phyloP scores from a whole-genome alignment of 2,888 invertebrate genomes.

The Conchocele bisecta region DNA sequence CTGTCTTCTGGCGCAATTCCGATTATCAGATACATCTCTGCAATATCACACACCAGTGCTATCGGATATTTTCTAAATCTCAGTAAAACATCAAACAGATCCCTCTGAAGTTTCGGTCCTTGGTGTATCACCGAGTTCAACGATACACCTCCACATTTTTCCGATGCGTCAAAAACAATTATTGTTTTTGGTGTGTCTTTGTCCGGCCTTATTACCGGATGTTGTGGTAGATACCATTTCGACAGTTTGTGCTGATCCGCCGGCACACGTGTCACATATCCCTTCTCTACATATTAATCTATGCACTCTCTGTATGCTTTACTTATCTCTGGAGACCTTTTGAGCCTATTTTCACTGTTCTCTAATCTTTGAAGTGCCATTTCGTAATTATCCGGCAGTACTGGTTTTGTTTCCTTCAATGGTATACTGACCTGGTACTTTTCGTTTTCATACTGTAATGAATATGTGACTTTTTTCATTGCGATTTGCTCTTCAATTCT shows the following conservation, averaged over 20 bases:
- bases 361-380: constrained; percentile 14
- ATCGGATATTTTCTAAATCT: constrained; percentile 34
- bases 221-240: constrained; percentile 43
- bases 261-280: constrained; percentile 38
- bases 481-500: not conserved
- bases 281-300: constrained; percentile 36
- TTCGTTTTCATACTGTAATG: not conserved
- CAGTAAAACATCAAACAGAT: constrained; percentile 46
- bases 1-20: constrained; percentile 10
- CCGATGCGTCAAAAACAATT: constrained; percentile 55
- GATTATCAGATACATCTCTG: constrained; percentile 34
- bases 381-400: constrained; percentile 5
- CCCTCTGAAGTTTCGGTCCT: constrained; percentile 52
- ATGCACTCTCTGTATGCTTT: constrained; percentile 24
- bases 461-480: not conserved
- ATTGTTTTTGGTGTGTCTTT: constrained; percentile 40
- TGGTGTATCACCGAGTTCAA: constrained; percentile 37
- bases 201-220: constrained; percentile 33
- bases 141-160: constrained; percentile 27
- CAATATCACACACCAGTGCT: constrained; percentile 42
- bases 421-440: constrained; percentile 23
- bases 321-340: constrained; percentile 17
- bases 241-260: not conserved
- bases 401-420: constrained; percentile 9
- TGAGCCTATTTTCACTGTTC: constrained; percentile 28